These are phyloP conservation scores for Hyaena hyaena DNA, from an alignment of 2,113 vertebrate genomes.

Conservation along the genomic window DNA sequence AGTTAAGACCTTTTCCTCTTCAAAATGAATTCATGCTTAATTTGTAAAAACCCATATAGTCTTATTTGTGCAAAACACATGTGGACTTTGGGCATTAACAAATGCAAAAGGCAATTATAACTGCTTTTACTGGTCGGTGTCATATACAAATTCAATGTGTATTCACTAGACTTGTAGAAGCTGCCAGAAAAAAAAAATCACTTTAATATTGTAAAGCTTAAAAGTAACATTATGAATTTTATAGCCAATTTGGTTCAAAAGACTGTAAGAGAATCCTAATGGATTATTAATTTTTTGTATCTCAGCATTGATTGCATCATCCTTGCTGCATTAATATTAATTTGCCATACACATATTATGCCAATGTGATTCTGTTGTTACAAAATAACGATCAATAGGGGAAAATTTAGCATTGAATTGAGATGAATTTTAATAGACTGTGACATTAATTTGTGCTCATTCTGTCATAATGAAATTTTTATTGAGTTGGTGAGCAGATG, in stretches of 20 bases:
- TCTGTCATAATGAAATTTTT: not conserved
- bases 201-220: constrained; percentile 2
- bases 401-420: not conserved
- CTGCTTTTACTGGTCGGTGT: not conserved
- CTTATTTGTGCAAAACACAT: not conserved
- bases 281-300: not conserved
- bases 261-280: not conserved
- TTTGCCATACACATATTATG: constrained; percentile 3
- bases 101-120: not conserved
- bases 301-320: constrained; percentile 12
- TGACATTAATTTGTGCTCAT: not conserved
- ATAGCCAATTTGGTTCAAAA: not conserved
- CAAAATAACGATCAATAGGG: not conserved
- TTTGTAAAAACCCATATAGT: not conserved
- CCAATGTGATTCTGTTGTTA: not conserved
- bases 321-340: not conserved
- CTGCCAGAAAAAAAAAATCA: not conserved
- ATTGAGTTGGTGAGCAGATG: not conserved
- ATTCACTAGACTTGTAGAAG: not conserved
- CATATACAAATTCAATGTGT: not conserved
- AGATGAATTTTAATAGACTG: constrained; percentile 14
- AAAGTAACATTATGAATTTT: constrained; percentile 31
- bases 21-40: not conserved
- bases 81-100: not conserved
- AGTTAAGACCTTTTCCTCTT: not conserved